Percentiles rank a stretch among this genome's conserved stretches.
These are phyloP conservation scores for Phyllotis vaccarum DNA, from an alignment of 2,797 vertebrate species.

Conservation along the genomic window DNA sequence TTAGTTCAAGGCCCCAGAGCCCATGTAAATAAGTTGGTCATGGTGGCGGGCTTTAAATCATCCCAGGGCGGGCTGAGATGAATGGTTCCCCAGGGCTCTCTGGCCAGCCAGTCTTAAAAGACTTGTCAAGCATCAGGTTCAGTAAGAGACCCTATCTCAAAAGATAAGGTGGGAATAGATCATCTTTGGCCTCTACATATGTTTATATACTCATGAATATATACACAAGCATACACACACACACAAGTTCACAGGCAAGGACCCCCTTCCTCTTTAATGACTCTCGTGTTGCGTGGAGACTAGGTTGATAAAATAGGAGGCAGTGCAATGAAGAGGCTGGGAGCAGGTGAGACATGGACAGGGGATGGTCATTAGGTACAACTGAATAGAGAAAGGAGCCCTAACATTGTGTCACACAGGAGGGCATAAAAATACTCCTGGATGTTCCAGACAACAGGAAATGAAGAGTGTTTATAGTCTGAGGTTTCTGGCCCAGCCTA, in stretches of 20 bases:
- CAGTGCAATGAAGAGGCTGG: background rate
- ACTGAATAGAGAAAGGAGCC: background rate
- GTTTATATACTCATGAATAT: background rate
- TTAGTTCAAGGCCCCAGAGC: background rate
- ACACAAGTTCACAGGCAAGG: background rate
- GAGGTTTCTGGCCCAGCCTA: no score
- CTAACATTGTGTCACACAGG: no score
- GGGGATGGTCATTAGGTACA: background rate
- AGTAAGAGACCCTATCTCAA: background rate
- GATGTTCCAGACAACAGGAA: background rate
- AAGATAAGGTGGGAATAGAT: background rate
- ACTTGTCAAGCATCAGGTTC: background rate
- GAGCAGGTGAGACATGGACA: no score
- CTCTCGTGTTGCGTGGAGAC: fast-evolving
- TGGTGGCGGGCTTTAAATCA: background rate
- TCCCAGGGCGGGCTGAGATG: background rate
- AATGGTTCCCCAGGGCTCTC: background rate
- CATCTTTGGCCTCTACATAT: background rate
- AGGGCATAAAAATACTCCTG: no score
- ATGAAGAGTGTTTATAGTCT: no score
- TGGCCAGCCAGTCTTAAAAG: background rate
- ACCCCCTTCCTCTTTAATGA: fast-evolving
- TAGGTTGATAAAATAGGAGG: background rate
- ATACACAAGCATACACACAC: background rate
- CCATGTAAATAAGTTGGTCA: background rate